Evolutionary conservation across 2,888 invertebrate species (phyloP), one percentile per base, ranked within the genome.

Genomic region (Sthenelais limicola): DNA sequence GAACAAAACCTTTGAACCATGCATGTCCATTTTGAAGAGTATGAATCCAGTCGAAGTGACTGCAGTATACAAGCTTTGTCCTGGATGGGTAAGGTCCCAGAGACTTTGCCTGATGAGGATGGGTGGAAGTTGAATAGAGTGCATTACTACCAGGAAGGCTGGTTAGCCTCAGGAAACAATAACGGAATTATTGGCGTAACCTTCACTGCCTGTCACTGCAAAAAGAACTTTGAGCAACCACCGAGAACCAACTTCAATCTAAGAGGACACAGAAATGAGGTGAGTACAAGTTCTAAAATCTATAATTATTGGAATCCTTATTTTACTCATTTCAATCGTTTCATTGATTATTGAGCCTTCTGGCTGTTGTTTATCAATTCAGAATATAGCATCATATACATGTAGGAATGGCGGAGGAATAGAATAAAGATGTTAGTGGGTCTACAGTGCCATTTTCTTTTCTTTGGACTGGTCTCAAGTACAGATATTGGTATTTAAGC

Each of bases 11-110:
- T n/a, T n/a, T n/a, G 51, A 3, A 56, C 7, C 21, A 97, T 97
- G 97, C 96, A 97, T 92, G 92, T 97, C 86, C 95, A 97, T 90
- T 96, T 97, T 89, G 97, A 97, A 89, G 93, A 94, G 86, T 95
- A 94, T 88, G 92, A 93, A 82, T 96, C 94, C 88, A 95, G 96
- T 82, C 94, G 94, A 90, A 96, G 96, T 90, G 97, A 97, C 90
- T 97, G 96, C 90, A 93, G 94, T 82, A 94, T 98, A 86, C 90
- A 96, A 84, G 95, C 96, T 82, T 91, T 97, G 87, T 96, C 97
- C 84, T 98, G 97, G 97, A 98, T 97, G 97, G 97, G 97, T 80
- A 96, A 97, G 90, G 96, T 97, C 83, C 97, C 97, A 79, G 97
- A 97, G 88, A 95, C 96, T 87, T 91, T 96, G 83, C 96, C 96